These are phyloP conservation scores for Pogonophryne albipinna DNA, from an alignment of 2,797 vertebrate genomes.

Conservation along the genomic window DNA sequence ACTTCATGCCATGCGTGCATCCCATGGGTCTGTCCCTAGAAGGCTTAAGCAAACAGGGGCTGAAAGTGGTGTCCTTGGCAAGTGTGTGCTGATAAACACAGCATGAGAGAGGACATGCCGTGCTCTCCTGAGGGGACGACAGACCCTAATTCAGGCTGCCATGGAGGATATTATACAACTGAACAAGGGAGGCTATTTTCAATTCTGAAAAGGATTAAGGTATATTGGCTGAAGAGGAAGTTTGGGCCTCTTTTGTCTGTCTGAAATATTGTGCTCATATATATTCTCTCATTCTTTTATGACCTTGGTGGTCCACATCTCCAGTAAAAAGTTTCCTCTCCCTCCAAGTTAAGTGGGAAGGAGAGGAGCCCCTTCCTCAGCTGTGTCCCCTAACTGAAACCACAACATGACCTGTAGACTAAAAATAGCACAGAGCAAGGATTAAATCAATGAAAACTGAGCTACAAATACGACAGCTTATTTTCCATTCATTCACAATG, in stretches of 20 bases:
- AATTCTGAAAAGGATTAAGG: slow-evolving; percentile 58
- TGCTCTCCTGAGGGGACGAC: slow-evolving; percentile 53
- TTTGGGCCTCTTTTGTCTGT: background rate
- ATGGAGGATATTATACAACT: slow-evolving; percentile 68
- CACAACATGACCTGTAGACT: slow-evolving; percentile 56
- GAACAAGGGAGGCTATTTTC: slow-evolving; percentile 67
- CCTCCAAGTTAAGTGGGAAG: slow-evolving; percentile 43
- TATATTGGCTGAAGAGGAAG: background rate
- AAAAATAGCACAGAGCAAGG: slow-evolving; percentile 56
- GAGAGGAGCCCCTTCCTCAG: slow-evolving; percentile 34
- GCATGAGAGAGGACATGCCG: slow-evolving; percentile 67
- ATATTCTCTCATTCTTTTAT: background rate
- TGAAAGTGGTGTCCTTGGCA: slow-evolving; percentile 78
- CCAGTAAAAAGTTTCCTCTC: background rate
- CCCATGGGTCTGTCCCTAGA: slow-evolving; percentile 73
- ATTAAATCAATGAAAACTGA: slow-evolving; percentile 30
- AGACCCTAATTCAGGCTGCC: slow-evolving; percentile 37
- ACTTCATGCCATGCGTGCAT: slow-evolving; percentile 40
- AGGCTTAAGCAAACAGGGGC: slow-evolving; percentile 72
- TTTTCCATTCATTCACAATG: slow-evolving; percentile 28
- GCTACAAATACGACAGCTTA: background rate
- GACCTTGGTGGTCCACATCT: background rate
- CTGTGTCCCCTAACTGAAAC: slow-evolving; percentile 40
- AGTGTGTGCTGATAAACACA: slow-evolving; percentile 63
- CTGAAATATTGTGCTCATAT: background rate